Base-by-base conservation (phyloP, 2,113 vertebrate species). In the Electrona antarctica region DNA sequence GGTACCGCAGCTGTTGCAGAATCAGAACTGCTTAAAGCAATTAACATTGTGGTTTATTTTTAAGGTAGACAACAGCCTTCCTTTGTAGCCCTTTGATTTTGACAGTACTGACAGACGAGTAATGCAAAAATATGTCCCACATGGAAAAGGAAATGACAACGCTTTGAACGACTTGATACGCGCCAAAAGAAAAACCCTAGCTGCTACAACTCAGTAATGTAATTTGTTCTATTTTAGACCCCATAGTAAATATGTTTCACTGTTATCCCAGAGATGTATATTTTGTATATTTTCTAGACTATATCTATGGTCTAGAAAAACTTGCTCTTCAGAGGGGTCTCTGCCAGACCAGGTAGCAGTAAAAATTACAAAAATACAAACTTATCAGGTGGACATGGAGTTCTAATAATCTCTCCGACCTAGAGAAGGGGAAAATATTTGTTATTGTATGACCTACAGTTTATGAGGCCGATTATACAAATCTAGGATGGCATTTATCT, bases 221-320 rank as follows among this genome's bases (percentile, higher is more conserved):
- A 71, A 90, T 87, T 73, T 63, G 83, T 79, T 77, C 69, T 83
- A 75, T 80, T 87, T 87, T 73, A 76, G 79, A 85, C 74, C 33
- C 10, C 46, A 83, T 47, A 55, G 78, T 78, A 78, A 81, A 85
- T 79, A 75, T 71, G 65, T 80, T 21, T 21, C 60, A 60, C 60
- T 59, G 61, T 60, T 54, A 79, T 21, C 66, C 76, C 60, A 64
- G 79, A 71, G n/a, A n/a, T n/a, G n/a, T n/a, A n/a, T n/a, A n/a
- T n/a, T n/a, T n/a, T n/a, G n/a, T n/a, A n/a, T n/a, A n/a, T n/a
- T n/a, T n/a, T n/a, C n/a, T n/a, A n/a, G n/a, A n/a, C n/a, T n/a
- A n/a, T n/a, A n/a, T n/a, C n/a, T n/a, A n/a, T n/a, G n/a, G n/a
- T n/a, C n/a, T n/a, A n/a, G n/a, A n/a, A n/a, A n/a, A n/a, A n/a